Percentiles rank a stretch among this genome's conserved stretches.
These are phyloP conservation scores for Pygocentrus nattereri DNA, from an alignment of 2,797 vertebrate genomes.

Conservation along the genomic window DNA sequence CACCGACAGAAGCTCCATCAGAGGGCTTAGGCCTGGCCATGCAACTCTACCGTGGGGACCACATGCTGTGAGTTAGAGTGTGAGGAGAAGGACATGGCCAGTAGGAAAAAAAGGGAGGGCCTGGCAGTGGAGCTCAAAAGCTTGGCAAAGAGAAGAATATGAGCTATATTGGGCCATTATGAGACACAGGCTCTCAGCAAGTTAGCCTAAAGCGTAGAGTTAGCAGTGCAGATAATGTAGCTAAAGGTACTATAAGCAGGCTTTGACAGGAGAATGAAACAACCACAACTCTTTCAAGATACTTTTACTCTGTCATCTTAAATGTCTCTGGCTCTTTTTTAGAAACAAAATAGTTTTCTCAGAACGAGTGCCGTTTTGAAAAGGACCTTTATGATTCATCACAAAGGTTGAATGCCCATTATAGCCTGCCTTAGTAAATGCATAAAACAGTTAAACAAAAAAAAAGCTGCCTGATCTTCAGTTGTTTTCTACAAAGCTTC, in stretches of 20 bases:
- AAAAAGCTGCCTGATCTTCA: slow-evolving; percentile 16
- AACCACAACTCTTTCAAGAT: slow-evolving; percentile 26
- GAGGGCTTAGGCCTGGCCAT: slow-evolving; percentile 41
- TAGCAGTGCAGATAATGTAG: slow-evolving; percentile 12
- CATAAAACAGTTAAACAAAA: slow-evolving; percentile 4
- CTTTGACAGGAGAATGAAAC: slow-evolving; percentile 35
- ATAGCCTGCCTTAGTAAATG: slow-evolving; percentile 13
- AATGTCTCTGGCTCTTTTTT: not conserved
- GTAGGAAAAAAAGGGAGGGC: slow-evolving; percentile 24
- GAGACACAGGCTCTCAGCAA: slow-evolving; percentile 41
- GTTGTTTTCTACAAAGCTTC: slow-evolving; percentile 23
- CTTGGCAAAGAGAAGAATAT: slow-evolving; percentile 25
- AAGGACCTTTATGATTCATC: not conserved
- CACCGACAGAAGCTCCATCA: slow-evolving; percentile 42
- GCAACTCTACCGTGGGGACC: slow-evolving; percentile 26
- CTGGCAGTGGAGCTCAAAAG: slow-evolving; percentile 32
- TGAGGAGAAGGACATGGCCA: slow-evolving; percentile 42
- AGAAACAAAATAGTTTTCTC: not conserved
- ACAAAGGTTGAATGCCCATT: slow-evolving; percentile 3
- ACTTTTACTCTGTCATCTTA: slow-evolving; percentile 10
- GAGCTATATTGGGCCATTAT: slow-evolving; percentile 15
- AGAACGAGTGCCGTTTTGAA: not conserved
- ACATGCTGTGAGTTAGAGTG: slow-evolving; percentile 35
- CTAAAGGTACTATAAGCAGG: not conserved
- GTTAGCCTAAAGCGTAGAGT: slow-evolving; percentile 26